Evolutionary conservation across 2,113 vertebrate genomes (phyloP).

Genomic region (Sminthopsis crassicaudata): DNA sequence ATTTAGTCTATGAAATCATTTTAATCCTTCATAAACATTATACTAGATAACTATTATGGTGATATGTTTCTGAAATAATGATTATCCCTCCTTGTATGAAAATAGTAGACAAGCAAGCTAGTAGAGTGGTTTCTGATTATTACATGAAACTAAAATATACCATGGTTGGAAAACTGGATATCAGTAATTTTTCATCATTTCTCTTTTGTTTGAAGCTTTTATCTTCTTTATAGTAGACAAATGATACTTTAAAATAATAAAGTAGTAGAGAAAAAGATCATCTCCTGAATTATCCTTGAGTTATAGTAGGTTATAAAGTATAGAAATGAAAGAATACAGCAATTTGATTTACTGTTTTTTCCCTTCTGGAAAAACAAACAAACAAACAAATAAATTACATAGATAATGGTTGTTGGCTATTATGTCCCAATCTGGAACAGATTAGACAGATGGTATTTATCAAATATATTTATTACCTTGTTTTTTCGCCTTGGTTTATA

Average conservation of each 20-base stretch:
- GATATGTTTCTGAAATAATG: not conserved
- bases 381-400: not conserved
- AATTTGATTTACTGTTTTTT: not conserved
- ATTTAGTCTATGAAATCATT: not conserved
- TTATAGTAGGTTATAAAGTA: not conserved
- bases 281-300: not conserved
- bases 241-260: not conserved
- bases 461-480: not conserved
- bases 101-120: not conserved
- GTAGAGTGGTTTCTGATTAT: slow-evolving; percentile 21
- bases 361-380: not conserved
- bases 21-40: not conserved
- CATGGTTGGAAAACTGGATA: slow-evolving; percentile 12
- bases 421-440: not conserved
- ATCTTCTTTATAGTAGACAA: not conserved
- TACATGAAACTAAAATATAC: slow-evolving; percentile 28
- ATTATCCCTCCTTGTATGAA: not conserved
- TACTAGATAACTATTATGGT: not conserved
- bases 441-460: not conserved
- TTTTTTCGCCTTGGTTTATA: not conserved
- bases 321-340: not conserved
- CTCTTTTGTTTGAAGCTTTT: not conserved
- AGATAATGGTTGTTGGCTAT: not conserved
- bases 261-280: not conserved
- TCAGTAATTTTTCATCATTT: slow-evolving; percentile 24